Percentiles rank a stretch among this genome's conserved stretches.
Evolutionary conservation across 2,797 vertebrate species (phyloP).

Genomic region (Hyperoplus lanceolatus): DNA sequence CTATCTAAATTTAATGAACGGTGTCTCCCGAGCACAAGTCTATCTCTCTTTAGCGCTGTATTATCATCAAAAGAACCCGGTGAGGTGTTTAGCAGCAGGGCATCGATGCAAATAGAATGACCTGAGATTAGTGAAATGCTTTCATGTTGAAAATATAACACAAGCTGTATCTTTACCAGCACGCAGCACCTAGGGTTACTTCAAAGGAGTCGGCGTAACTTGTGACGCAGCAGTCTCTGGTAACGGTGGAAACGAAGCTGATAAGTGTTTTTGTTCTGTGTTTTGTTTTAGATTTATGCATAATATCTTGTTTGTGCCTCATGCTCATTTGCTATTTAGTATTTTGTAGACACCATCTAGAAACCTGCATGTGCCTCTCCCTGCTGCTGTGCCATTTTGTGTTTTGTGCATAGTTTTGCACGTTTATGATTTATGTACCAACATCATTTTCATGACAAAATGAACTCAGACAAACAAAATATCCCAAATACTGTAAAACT

Average conservation of each 20-base stretch:
- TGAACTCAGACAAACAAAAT: conserved; percentile 1
- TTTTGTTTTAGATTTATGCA: conserved; percentile 17
- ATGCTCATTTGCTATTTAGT: conserved; percentile 13
- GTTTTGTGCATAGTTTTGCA: not conserved
- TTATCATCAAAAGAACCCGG: conserved; percentile 30
- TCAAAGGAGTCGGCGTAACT: conserved; percentile 19
- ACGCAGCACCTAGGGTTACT: not conserved
- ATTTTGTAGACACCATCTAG: no score
- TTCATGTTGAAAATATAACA: not conserved
- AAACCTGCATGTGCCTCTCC: not conserved
- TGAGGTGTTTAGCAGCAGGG: conserved; percentile 36
- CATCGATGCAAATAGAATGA: conserved; percentile 15
- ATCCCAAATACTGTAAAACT: not conserved
- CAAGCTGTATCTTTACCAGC: conserved; percentile 10
- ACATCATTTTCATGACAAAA: not conserved
- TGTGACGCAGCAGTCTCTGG: not conserved
- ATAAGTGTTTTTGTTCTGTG: conserved; percentile 26
- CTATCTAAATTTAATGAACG: conserved; percentile 65
- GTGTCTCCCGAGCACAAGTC: conserved; percentile 45
- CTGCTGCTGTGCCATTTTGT: not conserved
- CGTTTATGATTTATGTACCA: not conserved
- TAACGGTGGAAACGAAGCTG: conserved; percentile 14
- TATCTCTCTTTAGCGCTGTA: conserved; percentile 14
- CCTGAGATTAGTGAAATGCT: not conserved
- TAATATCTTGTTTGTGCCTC: conserved; percentile 7